phyloP scores from a whole-genome alignment of 2,113 vertebrate species.

The Vulpes lagopus region DNA sequence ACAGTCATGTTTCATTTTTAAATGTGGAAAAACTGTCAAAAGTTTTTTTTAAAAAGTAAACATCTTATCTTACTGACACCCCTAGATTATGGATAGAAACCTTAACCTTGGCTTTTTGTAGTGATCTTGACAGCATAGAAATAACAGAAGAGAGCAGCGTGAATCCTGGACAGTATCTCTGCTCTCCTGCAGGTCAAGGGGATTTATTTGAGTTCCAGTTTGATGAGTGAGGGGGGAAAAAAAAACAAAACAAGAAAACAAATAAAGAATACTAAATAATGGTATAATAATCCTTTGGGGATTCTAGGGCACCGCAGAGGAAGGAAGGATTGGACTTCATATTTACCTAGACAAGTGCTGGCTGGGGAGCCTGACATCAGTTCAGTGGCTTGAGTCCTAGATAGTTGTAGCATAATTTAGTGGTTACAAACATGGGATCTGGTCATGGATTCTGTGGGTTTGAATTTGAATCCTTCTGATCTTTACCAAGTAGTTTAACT shows the following conservation, averaged over 20 bases:
- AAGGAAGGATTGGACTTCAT: background rate
- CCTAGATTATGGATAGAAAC: background rate
- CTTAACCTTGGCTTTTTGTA: background rate
- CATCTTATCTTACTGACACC: background rate
- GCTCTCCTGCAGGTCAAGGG: background rate
- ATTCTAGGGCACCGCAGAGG: background rate
- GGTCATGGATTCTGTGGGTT: background rate
- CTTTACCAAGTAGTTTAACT: constrained; percentile 8
- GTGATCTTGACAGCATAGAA: background rate
- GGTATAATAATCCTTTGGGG: background rate
- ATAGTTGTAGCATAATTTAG: background rate
- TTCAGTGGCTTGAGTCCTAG: background rate
- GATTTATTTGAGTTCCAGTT: background rate
- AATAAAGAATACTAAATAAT: background rate
- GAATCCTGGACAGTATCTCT: background rate
- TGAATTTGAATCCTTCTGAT: background rate
- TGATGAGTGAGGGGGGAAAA: background rate
- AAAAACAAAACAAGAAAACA: background rate
- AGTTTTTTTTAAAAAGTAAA: background rate
- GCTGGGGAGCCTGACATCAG: background rate
- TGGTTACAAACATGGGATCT: background rate
- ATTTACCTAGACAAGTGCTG: background rate
- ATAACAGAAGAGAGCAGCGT: background rate
- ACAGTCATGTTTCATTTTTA: background rate
- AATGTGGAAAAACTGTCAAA: background rate